These are phyloP conservation scores for Apoderus coryli DNA, from an alignment of 2,888 invertebrate species.

Conservation along the genomic window DNA sequence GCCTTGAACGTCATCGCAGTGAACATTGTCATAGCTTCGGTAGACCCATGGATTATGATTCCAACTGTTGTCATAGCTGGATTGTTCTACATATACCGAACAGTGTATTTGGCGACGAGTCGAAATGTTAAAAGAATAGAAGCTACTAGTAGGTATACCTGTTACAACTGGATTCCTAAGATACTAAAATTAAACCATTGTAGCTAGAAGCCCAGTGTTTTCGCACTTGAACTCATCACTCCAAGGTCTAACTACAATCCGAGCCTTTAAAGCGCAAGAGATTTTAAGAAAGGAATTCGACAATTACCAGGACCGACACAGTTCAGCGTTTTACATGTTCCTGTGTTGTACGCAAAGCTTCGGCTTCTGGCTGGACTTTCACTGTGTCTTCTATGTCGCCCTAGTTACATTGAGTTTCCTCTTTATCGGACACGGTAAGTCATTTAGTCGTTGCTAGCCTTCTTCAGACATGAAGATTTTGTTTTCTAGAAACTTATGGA, in stretches of 20 bases:
- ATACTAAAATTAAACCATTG: constrained; percentile 13
- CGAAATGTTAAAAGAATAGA: constrained; percentile 58
- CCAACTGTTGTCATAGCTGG: constrained; percentile 48
- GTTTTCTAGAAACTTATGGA: constrained; percentile 24
- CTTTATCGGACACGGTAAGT: constrained; percentile 21
- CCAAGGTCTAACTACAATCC: constrained; percentile 61
- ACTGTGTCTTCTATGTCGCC: constrained; percentile 22
- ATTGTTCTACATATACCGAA: constrained; percentile 49
- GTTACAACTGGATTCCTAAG: neutral
- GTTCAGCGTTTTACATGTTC: constrained; percentile 60
- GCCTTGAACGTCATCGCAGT: constrained; percentile 50
- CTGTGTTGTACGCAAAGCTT: constrained; percentile 50
- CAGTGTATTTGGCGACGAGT: constrained; percentile 57
- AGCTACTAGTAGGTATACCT: constrained; percentile 42
- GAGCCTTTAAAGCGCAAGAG: constrained; percentile 52
- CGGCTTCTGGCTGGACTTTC: constrained; percentile 49
- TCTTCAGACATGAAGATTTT: too few species aligned
- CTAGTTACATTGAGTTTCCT: constrained; percentile 24
- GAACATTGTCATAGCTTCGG: constrained; percentile 52
- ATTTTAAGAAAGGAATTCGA: constrained; percentile 49
- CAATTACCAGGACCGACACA: constrained; percentile 49
- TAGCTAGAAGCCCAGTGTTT: constrained; percentile 68
- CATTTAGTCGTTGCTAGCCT: too few species aligned
- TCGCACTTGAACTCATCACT: constrained; percentile 61
- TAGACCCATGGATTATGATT: constrained; percentile 54